phyloP scores from a whole-genome alignment of 2,888 invertebrate genomes.

The Agriopis aurantiaria region DNA sequence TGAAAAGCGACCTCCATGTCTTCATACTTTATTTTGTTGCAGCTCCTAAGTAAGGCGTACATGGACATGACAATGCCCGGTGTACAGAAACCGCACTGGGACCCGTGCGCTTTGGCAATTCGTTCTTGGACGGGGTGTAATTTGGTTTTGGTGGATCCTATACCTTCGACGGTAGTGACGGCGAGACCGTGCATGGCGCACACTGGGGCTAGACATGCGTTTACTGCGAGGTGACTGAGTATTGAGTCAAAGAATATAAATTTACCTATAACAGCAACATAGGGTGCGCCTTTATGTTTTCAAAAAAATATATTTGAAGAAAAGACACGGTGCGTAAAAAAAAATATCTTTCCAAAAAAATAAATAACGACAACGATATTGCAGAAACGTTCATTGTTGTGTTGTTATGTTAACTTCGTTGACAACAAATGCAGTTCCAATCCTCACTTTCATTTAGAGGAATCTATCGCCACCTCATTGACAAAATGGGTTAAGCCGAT shows the following conservation, averaged over 20 bases:
- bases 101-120: slow-evolving; percentile 93
- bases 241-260: slow-evolving; percentile 35
- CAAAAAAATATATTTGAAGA: not conserved
- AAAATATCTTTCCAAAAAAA: too few relatives aligned
- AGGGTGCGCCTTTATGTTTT: not conserved
- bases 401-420: too few relatives aligned
- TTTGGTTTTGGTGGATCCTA: slow-evolving; percentile 90
- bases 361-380: too few relatives aligned
- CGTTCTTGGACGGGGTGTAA: slow-evolving; percentile 94
- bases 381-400: too few relatives aligned
- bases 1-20: slow-evolving; percentile 92
- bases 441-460: too few relatives aligned
- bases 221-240: slow-evolving; percentile 90
- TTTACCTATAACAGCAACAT: not conserved
- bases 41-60: slow-evolving; percentile 91
- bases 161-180: slow-evolving; percentile 95
- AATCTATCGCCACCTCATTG: too few relatives aligned
- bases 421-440: too few relatives aligned
- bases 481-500: too few relatives aligned
- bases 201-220: slow-evolving; percentile 93
- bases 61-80: slow-evolving; percentile 97
- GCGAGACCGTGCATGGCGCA: slow-evolving; percentile 93
- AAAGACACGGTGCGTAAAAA: too few relatives aligned
- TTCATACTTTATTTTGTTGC: slow-evolving; percentile 75
- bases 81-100: slow-evolving; percentile 96